Evolutionary conservation across 2,113 vertebrate genomes (phyloP).

Genomic region (Ammodytes marinus): DNA sequence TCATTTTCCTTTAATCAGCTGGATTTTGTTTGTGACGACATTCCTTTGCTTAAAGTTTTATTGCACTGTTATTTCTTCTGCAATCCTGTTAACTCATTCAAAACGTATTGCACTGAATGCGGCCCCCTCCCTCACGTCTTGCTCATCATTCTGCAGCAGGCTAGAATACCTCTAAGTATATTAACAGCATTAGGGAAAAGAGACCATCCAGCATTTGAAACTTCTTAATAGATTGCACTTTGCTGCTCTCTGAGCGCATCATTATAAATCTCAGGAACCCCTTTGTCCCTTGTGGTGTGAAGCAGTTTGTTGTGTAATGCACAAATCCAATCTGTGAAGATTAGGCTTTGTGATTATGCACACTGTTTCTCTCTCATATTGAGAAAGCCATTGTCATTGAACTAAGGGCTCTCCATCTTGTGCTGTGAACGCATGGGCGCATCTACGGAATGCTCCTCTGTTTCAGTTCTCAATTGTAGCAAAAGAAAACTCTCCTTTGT

Average conservation of each 20-base stretch:
- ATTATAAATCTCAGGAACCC: conserved; percentile 55
- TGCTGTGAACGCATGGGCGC: conserved; percentile 44
- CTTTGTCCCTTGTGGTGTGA: conserved; percentile 25
- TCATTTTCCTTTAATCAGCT: conserved; percentile 45
- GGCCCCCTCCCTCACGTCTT: conserved; percentile 20
- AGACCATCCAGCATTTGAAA: conserved; percentile 42
- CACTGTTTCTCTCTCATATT: conserved; percentile 37
- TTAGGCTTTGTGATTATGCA: conserved; percentile 37
- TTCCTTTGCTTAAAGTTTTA: conserved; percentile 58
- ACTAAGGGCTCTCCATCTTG: conserved; percentile 35
- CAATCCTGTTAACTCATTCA: conserved; percentile 51
- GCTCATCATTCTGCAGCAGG: conserved; percentile 27
- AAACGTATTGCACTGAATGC: conserved; percentile 62
- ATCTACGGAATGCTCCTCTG: conserved; percentile 44
- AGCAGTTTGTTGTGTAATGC: conserved; percentile 29
- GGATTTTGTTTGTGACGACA: conserved; percentile 57
- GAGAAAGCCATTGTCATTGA: conserved; percentile 64
- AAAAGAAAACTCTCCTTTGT: conserved; percentile 4
- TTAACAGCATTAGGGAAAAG: conserved; percentile 48
- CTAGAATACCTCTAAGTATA: conserved; percentile 36
- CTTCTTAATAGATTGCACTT: conserved; percentile 50
- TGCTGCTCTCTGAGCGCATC: conserved; percentile 29
- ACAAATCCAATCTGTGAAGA: conserved; percentile 46
- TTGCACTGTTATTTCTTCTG: conserved; percentile 46
- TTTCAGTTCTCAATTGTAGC: neutral